Conservation (phyloP, 2,888 invertebrate species). For the Sepiola atlantica region DNA sequence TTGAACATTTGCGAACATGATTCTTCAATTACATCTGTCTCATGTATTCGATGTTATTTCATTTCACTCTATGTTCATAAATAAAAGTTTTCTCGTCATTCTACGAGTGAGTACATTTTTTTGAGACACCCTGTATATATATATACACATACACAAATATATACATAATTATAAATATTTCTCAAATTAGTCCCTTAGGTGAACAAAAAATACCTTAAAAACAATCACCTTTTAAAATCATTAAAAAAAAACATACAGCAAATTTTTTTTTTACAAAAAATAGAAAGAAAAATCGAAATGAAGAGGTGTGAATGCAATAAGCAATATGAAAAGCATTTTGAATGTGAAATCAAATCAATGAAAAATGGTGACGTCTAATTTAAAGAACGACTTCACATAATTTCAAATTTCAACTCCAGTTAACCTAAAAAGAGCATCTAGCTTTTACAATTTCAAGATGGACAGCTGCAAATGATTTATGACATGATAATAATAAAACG, state of each 20-base stretch:
- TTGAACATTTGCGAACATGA: no score
- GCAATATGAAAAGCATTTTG: neutral
- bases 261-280: neutral
- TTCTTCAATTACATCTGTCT: no score
- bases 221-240: neutral
- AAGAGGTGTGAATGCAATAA: neutral
- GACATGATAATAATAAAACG: neutral
- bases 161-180: neutral
- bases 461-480: constrained; percentile 32
- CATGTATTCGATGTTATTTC: no score
- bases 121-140: no score
- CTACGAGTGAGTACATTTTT: no score
- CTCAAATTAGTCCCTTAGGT: neutral
- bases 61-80: no score
- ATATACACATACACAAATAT: no score
- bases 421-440: neutral
- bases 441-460: neutral
- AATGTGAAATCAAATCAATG: neutral
- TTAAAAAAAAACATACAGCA: neutral
- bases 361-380: neutral
- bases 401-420: neutral
- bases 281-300: no score
- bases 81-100: no score
- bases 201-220: neutral
- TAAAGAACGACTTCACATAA: neutral